These are phyloP conservation scores for Syndactyla subalaris DNA, from an alignment of 2,797 vertebrate species.

Conservation along the genomic window DNA sequence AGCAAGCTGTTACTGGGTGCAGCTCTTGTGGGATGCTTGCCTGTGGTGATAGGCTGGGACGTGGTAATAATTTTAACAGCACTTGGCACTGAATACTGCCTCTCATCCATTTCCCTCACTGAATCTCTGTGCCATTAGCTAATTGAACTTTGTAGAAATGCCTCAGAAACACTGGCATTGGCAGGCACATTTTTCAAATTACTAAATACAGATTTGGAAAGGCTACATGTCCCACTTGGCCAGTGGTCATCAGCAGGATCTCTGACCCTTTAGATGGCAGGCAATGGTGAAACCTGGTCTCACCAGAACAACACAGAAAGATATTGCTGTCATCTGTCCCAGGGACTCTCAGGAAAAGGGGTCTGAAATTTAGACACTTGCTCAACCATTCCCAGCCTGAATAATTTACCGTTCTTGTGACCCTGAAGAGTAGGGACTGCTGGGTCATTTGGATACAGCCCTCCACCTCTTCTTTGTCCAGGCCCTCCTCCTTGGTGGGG, in stretches of 20 bases:
- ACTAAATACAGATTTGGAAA: background rate
- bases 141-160: conserved; percentile 8
- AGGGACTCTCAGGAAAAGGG: background rate
- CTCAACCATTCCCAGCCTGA: background rate
- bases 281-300: background rate
- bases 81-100: background rate
- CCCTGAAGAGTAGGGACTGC: background rate
- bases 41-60: background rate
- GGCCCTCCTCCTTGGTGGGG: fast-evolving
- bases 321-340: background rate
- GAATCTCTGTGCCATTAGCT: conserved; percentile 16
- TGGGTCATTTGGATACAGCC: background rate
- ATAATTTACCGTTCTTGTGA: background rate
- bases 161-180: background rate
- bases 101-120: background rate
- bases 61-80: background rate
- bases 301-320: background rate
- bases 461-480: background rate
- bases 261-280: fast-evolving
- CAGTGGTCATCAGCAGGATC: background rate
- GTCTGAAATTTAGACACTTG: background rate
- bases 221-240: fast-evolving
- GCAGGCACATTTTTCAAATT: background rate
- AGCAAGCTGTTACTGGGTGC: background rate
- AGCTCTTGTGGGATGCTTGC: background rate